Conservation (phyloP, 2,113 vertebrate species). For the Strix uralensis region DNA sequence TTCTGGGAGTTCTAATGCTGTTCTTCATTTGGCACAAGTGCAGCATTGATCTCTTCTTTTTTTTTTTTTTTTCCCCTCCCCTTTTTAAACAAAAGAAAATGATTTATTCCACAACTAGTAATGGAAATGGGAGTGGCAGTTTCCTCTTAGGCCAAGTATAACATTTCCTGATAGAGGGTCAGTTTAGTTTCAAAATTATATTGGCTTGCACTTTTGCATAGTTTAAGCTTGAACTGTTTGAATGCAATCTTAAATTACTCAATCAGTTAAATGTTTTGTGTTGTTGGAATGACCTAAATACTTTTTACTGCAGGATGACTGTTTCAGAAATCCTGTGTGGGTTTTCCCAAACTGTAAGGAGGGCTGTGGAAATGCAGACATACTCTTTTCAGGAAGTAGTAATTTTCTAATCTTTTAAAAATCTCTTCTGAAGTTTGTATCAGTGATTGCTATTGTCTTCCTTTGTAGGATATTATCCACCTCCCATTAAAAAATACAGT, state of each 20-base stretch:
- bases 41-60: not conserved
- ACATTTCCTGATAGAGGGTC: not conserved
- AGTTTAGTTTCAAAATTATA: not conserved
- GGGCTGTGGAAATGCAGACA: not conserved
- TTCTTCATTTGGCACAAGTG: not conserved
- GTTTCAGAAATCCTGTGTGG: not conserved
- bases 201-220: not conserved
- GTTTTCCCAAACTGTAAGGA: not conserved
- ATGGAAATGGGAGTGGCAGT: not conserved
- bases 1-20: not conserved
- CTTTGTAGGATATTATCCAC: not conserved
- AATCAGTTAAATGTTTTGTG: not conserved
- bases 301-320: not conserved
- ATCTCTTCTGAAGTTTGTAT: not conserved
- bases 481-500: not conserved
- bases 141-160: not conserved
- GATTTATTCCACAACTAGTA: not conserved
- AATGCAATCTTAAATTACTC: not conserved
- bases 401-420: not conserved
- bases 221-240: not conserved
- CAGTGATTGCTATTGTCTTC: not conserved
- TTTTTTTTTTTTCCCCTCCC: rapidly evolving
- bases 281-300: not conserved
- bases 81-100: slow-evolving; percentile 18
- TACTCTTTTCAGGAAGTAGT: not conserved